Evolutionary conservation across 2,888 invertebrate species (phyloP).

Genomic region (Eristalinus sepulchralis): DNA sequence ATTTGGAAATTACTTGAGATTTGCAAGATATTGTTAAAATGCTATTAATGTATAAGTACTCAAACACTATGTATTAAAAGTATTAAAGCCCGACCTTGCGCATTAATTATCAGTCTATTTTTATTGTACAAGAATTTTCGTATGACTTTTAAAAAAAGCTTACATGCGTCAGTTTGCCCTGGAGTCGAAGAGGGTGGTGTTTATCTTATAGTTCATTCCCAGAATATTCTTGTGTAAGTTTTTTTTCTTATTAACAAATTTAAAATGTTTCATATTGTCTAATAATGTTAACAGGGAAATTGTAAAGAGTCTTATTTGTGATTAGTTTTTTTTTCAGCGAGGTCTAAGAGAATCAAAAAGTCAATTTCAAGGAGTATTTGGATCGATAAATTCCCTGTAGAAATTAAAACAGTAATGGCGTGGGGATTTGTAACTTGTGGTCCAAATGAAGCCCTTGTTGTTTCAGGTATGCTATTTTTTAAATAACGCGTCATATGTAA

Average conservation of each 20-base stretch:
- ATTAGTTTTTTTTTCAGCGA: not conserved
- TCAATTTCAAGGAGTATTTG: not conserved
- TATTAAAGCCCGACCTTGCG: not conserved
- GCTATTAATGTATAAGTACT: too few relatives aligned
- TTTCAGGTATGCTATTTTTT: conserved; percentile 87
- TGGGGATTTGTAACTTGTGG: conserved; percentile 97
- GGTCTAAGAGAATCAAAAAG: not conserved
- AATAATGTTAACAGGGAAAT: not conserved
- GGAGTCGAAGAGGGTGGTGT: not conserved
- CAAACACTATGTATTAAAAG: too few relatives aligned
- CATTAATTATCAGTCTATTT: not conserved
- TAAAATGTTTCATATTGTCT: not conserved
- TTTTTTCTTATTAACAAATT: not conserved
- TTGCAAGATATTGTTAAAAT: too few relatives aligned
- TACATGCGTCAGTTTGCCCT: not conserved
- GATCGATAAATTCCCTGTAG: not conserved
- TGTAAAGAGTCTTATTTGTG: not conserved
- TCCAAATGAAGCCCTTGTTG: conserved; percentile 96
- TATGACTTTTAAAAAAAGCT: not conserved
- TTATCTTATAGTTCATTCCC: not conserved
- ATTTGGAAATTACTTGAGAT: too few relatives aligned
- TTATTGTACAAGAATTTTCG: not conserved
- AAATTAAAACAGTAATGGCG: conserved; percentile 82
- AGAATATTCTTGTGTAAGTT: not conserved
- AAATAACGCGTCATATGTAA: too few relatives aligned